Evolutionary conservation across 2,888 invertebrate species (phyloP), one percentile per base, ranked within the genome.

Genomic region (Drosophila mulleri): DNA sequence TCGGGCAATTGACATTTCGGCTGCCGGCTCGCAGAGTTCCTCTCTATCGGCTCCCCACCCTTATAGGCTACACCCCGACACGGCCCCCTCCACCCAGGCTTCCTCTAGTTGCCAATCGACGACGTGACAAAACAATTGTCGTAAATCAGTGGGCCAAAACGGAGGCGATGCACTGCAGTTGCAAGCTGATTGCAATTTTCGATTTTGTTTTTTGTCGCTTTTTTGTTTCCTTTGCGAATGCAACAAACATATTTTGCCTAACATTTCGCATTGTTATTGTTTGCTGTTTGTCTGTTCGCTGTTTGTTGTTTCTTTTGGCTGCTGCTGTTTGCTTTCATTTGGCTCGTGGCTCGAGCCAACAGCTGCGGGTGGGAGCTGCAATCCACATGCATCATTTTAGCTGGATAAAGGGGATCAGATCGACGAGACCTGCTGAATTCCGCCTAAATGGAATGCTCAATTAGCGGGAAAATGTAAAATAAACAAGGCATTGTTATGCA

Each of bases 121-220:
- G 74, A 88, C 89, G 86, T 86, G 86, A 88, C 89, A 86, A 89
- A 86, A 86, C 86, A 86, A 86, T 86, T 86, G 86, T 89, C 86
- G 86, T 89, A 88, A 86, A 89, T 88, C 89, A 75, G 85, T 71
- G 69, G 82, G 66, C 65, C 80, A 75, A 65, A 69, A 73, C 53
- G 69, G 45, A 50, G 77, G 69, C 68, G 41, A 66, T 32, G 41
- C 23, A 39, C 44, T 12, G 14, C 41, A 53, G 41, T 61, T 26
- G 26, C 29, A 58, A 23, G 67, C 54, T 70, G 80, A 70, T 56
- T 67, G 75, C 63, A 64, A 47, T 72, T 63, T 63, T 71, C 18
- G 6, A 3, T 23, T 9, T 9, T 32, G 32, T 32, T 52, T 52
- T 35, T 14, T n/a, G n/a, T n/a, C n/a, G 12, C 67, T 61, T 62